Evolutionary conservation across 2,113 vertebrate species (phyloP).

Genomic region (Coptodon bakossiorum): DNA sequence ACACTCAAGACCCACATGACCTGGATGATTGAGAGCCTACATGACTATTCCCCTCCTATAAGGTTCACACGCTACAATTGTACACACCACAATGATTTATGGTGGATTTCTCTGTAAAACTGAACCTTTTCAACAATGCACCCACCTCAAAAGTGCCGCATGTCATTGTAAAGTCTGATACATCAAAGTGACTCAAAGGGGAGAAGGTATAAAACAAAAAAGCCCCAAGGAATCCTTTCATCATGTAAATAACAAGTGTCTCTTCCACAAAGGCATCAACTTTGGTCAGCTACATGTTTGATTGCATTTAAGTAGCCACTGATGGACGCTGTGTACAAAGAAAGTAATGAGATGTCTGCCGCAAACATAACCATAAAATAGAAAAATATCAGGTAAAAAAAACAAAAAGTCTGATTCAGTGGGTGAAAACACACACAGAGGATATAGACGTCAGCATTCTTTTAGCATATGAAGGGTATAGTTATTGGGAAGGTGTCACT

Average conservation of each 20-base stretch:
- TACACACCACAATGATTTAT: background rate
- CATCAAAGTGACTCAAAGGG: conserved; percentile 18
- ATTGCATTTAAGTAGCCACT: background rate
- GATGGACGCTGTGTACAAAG: background rate
- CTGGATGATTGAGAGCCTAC: background rate
- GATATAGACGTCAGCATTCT: background rate
- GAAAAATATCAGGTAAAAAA: background rate
- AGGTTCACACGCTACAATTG: background rate
- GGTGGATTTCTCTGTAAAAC: background rate
- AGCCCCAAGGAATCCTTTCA: background rate
- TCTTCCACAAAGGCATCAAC: background rate
- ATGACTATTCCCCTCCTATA: background rate
- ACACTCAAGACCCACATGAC: background rate
- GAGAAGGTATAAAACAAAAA: background rate
- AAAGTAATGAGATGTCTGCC: background rate
- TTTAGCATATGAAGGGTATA: background rate
- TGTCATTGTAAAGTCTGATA: background rate
- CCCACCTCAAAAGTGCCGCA: background rate
- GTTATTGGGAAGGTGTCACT: background rate
- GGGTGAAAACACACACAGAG: background rate
- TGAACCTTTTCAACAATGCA: background rate
- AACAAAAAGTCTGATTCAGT: background rate
- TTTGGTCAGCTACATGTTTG: background rate
- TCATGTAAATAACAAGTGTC: background rate
- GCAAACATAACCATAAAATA: background rate